phyloP scores from a whole-genome alignment of 2,888 invertebrate species.

The Macaria liturata region DNA sequence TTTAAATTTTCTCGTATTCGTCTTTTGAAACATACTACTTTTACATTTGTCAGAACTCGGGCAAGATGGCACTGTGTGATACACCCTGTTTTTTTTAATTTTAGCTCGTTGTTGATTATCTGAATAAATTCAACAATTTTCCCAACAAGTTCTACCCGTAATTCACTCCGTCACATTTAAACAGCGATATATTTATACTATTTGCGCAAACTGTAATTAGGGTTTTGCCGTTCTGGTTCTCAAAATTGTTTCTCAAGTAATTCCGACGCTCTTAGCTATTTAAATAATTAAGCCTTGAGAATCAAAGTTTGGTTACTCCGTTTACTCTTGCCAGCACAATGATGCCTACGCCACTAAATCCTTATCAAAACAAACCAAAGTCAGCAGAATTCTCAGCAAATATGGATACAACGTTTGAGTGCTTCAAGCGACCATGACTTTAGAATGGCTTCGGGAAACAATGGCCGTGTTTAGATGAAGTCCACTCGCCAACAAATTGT shows the following conservation, averaged over 20 bases:
- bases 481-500: background rate
- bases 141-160: too few species aligned
- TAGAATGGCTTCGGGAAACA: conserved; percentile 6
- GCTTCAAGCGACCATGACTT: conserved; percentile 7
- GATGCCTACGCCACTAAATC: conserved; percentile 20
- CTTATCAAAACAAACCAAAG: conserved; percentile 21
- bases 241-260: conserved; percentile 7
- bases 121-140: too few species aligned
- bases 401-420: conserved; percentile 9
- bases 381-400: conserved; percentile 18
- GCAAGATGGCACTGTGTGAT: too few species aligned
- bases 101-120: too few species aligned
- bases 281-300: conserved; percentile 17
- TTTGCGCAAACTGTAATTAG: too few species aligned
- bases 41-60: too few species aligned
- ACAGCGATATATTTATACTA: too few species aligned
- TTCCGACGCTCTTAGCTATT: conserved; percentile 6
- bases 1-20: too few species aligned
- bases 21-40: too few species aligned
- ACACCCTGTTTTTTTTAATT: too few species aligned
- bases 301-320: conserved; percentile 19
- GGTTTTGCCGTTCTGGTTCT: background rate
- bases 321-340: conserved; percentile 21
- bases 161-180: too few species aligned
- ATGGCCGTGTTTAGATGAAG: background rate